Evolutionary conservation across 2,888 invertebrate genomes (phyloP), one percentile per base, ranked within the genome.

Genomic region (Pogonocherus hispidulus): DNA sequence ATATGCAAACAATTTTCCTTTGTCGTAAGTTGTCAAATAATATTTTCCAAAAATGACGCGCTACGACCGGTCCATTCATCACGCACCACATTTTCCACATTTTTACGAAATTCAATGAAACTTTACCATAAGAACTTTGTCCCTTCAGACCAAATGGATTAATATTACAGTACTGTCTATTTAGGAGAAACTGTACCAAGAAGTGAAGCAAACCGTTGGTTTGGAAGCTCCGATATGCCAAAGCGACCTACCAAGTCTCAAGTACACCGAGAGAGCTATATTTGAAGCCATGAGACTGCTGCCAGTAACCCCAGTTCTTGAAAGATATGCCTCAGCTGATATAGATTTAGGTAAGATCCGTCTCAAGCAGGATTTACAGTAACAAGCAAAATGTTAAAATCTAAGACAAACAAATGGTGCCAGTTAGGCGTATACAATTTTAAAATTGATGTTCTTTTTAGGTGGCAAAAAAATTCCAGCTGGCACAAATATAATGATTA

Each of bases 111-210:
- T n/a, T n/a, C n/a, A n/a, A n/a, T n/a, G n/a, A n/a, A n/a, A n/a
- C n/a, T n/a, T n/a, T n/a, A n/a, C n/a, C n/a, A n/a, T n/a, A n/a
- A n/a, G n/a, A n/a, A n/a, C n/a, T n/a, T n/a, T n/a, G n/a, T n/a
- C n/a, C n/a, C n/a, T n/a, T n/a, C n/a, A n/a, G n/a, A n/a, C n/a
- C n/a, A n/a, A n/a, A n/a, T n/a, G 8, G 27, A 27, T 27, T 5
- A 5, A 5, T 27, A 27, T 27, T 27, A 27, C 27, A 3, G 4
- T 5, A 27, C 18, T 27, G 11, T 3, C 16, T 46, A 62, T 71
- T 32, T 32, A 73, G 74, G 65, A 68, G 52, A 72, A 70, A 37
- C 54, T 74, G n/a, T 72, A 74, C 18, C 32, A 70, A 51, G 74
- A 74, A 67, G 70, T 74, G 1, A 68, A 68, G 20, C 44, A 62